Evolutionary conservation across 2,113 vertebrate genomes (phyloP).

Genomic region (Myiozetetes cayanensis): DNA sequence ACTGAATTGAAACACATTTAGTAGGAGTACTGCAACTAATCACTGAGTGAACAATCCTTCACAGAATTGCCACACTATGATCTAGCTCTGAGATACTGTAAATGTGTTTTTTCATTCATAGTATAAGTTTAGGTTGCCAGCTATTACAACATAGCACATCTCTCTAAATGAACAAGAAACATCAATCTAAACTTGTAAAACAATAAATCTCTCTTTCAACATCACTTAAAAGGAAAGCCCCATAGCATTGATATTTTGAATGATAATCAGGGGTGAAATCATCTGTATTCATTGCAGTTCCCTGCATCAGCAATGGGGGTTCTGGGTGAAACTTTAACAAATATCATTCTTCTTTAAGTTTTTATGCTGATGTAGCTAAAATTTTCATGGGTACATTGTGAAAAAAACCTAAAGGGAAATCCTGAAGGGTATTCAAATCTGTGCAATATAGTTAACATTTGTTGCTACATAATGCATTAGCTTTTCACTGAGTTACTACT

Average conservation of each 20-base stretch:
- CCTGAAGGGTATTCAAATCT: not conserved
- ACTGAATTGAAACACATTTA: conserved; percentile 31
- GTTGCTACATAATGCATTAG: conserved; percentile 8
- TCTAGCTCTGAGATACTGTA: not conserved
- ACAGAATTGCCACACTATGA: not conserved
- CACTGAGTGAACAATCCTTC: not conserved
- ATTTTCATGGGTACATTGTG: not conserved
- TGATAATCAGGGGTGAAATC: not conserved
- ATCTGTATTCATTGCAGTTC: not conserved
- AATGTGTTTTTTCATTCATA: conserved; percentile 5
- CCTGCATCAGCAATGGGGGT: not conserved
- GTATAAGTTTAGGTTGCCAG: not conserved
- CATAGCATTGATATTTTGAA: not conserved
- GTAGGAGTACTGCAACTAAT: not conserved
- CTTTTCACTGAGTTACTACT: not conserved
- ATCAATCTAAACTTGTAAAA: not conserved
- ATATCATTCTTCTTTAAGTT: not conserved
- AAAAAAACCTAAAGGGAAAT: not conserved
- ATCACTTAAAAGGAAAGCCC: not conserved
- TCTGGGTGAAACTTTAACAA: not conserved
- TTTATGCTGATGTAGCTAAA: not conserved
- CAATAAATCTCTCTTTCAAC: not conserved
- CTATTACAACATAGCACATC: not conserved
- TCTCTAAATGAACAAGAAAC: conserved; percentile 1
- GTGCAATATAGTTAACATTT: not conserved